Base-by-base conservation (phyloP, 2,888 invertebrate genomes). In the Ectobius pallidus region DNA sequence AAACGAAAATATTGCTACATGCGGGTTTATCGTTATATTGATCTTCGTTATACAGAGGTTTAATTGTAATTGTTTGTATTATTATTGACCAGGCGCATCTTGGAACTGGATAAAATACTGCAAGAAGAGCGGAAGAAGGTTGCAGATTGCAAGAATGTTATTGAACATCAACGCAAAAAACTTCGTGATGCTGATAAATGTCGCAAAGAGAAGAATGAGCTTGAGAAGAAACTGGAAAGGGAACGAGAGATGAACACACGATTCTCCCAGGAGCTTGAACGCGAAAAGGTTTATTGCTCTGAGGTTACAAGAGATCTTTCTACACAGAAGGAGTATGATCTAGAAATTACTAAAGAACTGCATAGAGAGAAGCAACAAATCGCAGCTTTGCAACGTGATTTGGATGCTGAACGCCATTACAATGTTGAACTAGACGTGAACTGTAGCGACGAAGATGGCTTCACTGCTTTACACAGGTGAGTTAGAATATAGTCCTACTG, bases 341-440 rank as follows among this genome's bases (percentile, higher is more conserved):
- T 65, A 27, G 65, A 65, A 27, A 18, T 65, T 1, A 27, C 27
- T 0, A 27, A 22, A 6, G 44, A 65, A 4, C 6, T 65, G 25
- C 44, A 18, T 0, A 42, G 16, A 2, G 27, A 44, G 11, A 46
- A 42, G 18, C 46, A 65, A 16, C n/a, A 18, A 9, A 42, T 27
- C 14, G 30, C n/a, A 9, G 44, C 18, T 6, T 25, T 44, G 30
- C 25, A 11, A 46, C 22, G 46, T 2, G 18, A 27, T 16, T 46
- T 65, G n/a, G 65, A 27, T 6, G 3, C 27, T 2, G 65, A 65
- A 46, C 42, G 46, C 3, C 44, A 25, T 14, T 42, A 16, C 27
- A 65, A 46, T 22, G n/a, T n/a, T 4, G 65, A 65, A 18, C 25
- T 65, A 30, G 65, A 65, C n/a, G 65, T 65, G 25, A 65, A 65